Evolutionary conservation across 2,113 vertebrate genomes (phyloP).

Genomic region (Spilogale gracilis): DNA sequence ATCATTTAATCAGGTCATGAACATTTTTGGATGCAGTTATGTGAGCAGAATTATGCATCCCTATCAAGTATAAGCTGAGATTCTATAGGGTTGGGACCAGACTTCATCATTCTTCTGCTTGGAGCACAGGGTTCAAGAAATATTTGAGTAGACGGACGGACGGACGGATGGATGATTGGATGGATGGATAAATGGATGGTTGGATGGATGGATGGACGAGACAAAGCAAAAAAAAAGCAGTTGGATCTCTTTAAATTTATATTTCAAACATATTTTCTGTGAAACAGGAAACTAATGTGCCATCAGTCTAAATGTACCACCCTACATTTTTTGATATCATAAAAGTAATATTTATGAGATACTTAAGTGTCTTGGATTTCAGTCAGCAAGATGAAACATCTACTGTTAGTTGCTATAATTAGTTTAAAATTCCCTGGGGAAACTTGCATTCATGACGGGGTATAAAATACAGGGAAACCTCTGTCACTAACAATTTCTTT

Average conservation of each 20-base stretch:
- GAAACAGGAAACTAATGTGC: background rate
- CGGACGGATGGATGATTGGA: background rate
- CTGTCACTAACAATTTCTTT: conserved; percentile 50
- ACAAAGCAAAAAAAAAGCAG: background rate
- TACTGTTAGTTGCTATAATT: conserved; percentile 5
- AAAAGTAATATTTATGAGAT: conserved; percentile 53
- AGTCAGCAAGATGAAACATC: conserved; percentile 50
- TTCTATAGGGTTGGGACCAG: background rate
- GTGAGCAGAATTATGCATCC: background rate
- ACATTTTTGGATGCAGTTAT: background rate
- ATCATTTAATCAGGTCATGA: conserved; percentile 28
- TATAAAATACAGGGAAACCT: conserved; percentile 23
- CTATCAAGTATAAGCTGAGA: background rate
- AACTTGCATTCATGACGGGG: background rate
- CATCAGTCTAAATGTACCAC: conserved; percentile 4
- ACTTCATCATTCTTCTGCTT: conserved; percentile 18
- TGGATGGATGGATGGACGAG: background rate
- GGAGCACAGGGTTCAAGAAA: background rate
- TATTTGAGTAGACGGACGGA: background rate
- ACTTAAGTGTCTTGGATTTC: conserved; percentile 35
- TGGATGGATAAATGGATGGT: background rate
- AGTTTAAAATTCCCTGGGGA: conserved; percentile 48
- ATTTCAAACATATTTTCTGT: conserved; percentile 9
- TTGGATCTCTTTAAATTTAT: background rate
- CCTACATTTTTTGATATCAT: conserved; percentile 55